Base-by-base conservation (phyloP, 2,888 invertebrate species). In the Psococerastis gibbosa region DNA sequence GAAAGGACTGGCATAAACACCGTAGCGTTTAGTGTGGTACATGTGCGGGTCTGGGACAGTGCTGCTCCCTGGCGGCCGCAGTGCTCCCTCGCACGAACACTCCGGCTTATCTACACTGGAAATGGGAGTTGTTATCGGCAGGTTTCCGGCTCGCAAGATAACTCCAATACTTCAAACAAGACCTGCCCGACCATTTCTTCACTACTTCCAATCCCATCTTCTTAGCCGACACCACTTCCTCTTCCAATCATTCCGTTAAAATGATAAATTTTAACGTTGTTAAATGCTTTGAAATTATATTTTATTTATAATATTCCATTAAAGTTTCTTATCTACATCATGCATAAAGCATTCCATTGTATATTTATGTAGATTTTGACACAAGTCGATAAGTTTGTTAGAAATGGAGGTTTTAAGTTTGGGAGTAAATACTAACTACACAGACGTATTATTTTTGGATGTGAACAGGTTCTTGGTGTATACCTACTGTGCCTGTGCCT, bases 331-430 rank as follows among this genome's bases (percentile, higher is more conserved):
- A 38, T 38, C 38, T 38, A 16, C 22, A 38, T 38, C 38, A 38
- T 38, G 38, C 38, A 38, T 38, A 38, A 38, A 38, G 38, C 38
- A 38, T 38, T 38, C 38, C 38, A 38, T 38, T 38, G 38, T 38
- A 38, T 38, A 38, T 38, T 38, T 38, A 38, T 38, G 38, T 38
- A 38, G 38, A 38, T 38, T 38, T 38, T 38, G 38, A 38, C 38
- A 38, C 38, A 38, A 38, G 38, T 38, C 38, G 38, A 38, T 38
- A 38, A 38, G 17, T 38, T 38, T 20, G 38, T 38, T 38, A 20
- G 38, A 38, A 38, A 38, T 38, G 38, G 20, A 20, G 38, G 38
- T 38, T 38, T 38, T 20, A 38, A 38, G 35, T 34, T 34, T 34
- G 35, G 15, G 35, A 16, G 35, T 34, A 27, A 11, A 11, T 27